A percentile compares a stretch with the other conserved stretches of the same genome.
These are phyloP conservation scores for Pristionchus arcanus DNA, from an alignment of 2,888 invertebrate species.

Conservation along the genomic window DNA sequence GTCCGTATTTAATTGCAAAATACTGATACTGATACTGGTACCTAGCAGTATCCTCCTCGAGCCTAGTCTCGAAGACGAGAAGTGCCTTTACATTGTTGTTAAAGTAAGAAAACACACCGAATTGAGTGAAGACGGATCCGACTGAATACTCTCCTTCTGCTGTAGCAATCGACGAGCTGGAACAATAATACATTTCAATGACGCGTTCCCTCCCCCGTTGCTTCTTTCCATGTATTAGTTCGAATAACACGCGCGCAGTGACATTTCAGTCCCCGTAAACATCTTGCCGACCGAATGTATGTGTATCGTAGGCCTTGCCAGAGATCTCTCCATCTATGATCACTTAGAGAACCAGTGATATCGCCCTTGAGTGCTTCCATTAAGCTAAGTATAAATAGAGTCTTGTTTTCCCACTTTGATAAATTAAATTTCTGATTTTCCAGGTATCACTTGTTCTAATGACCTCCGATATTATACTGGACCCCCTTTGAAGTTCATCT, in stretches of 20 bases:
- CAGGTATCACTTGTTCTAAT: too few species aligned
- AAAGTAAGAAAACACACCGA: not conserved
- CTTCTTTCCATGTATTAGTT: not conserved
- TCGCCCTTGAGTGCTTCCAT: not conserved
- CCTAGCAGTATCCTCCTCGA: too few species aligned
- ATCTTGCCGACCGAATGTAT: not conserved
- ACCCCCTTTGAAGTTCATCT: too few species aligned
- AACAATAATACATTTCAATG: not conserved
- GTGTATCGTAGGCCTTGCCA: not conserved
- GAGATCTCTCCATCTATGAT: not conserved
- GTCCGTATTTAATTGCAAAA: not conserved
- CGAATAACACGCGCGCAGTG: not conserved
- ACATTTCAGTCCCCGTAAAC: not conserved
- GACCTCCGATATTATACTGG: too few species aligned
- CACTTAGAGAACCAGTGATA: not conserved
- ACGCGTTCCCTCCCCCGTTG: not conserved
- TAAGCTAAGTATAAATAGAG: too few species aligned
- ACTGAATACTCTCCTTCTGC: slow-evolving; percentile 10
- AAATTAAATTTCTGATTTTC: too few species aligned
- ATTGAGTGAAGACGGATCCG: not conserved
- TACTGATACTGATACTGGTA: too few species aligned
- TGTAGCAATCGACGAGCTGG: slow-evolving; percentile 18
- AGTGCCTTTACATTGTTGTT: too few species aligned
- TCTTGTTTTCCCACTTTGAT: too few species aligned
- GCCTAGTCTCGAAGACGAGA: too few species aligned